A percentile compares a stretch with the other conserved stretches of the same genome.
Evolutionary conservation across 2,113 vertebrate genomes (phyloP).

Genomic region (Etia nguti): DNA sequence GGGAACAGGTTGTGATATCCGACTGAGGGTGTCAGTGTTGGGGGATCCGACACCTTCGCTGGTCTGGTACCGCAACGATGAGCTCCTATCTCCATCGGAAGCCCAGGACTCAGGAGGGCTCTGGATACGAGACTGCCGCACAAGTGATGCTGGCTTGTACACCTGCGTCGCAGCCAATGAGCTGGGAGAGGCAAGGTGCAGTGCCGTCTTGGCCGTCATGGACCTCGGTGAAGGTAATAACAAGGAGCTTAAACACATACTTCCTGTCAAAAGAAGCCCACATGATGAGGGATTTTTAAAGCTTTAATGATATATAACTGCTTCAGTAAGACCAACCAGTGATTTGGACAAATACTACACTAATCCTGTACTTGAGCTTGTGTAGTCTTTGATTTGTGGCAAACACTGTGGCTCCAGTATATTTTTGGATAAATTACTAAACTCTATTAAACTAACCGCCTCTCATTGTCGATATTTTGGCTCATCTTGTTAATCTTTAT

Average conservation of each 20-base stretch:
- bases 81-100: constrained; percentile 57
- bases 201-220: constrained; percentile 82
- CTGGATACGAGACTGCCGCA: constrained; percentile 85
- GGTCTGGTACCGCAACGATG: constrained; percentile 84
- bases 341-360: neutral
- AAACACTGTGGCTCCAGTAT: neutral
- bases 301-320: neutral
- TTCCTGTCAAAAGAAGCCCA: neutral
- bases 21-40: constrained; percentile 79
- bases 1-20: constrained; percentile 83
- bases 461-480: neutral
- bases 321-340: neutral
- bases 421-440: neutral
- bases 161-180: constrained; percentile 83
- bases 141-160: constrained; percentile 82
- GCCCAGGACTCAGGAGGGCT: constrained; percentile 80
- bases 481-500: neutral
- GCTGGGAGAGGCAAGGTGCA: constrained; percentile 79
- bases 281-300: neutral
- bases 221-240: constrained; percentile 81
- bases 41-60: constrained; percentile 82
- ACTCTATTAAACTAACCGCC: neutral
- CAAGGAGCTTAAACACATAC: neutral
- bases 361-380: neutral
- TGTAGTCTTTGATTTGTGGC: neutral